Evolutionary conservation across 2,888 invertebrate genomes (phyloP), one percentile per base, ranked within the genome.

Genomic region (Toxonevra muliebris): DNA sequence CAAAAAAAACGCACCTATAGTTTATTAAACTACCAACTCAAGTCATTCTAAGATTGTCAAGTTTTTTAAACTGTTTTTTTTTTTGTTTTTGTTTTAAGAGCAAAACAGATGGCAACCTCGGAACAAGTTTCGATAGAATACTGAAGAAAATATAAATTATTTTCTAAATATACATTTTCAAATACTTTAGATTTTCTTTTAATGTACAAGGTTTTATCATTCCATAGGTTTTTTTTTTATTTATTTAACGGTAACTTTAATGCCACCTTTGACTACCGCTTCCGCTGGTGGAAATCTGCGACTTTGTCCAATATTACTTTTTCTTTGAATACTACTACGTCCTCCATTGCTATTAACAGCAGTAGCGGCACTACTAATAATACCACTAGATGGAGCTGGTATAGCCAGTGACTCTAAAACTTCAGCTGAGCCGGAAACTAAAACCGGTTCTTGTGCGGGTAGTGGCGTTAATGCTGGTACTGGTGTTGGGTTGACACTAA

Each of bases 261-360:
- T 73, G 7, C 82, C 83, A 15, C 82, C 81, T 57, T 83, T 84
- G 10, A 85, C 83, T 9, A 85, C 76, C 17, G 84, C 80, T 62
- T 85, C 84, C 4, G 84, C 78, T 1, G 84, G 83, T 1, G 84
- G 79, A 72, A 83, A 79, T 70, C 76, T 75, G 19, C 84, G 75
- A 64, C 79, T 81, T 68, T 84, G 80, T 45, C 75, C 79, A 2
- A 71, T 20, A 45, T 65, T 77, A 62, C 70, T 69, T 59, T 79
- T 77, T 13, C 79, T 75, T 17, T 69, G 69, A 63, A 76, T 72
- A 12, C 68, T 61, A 69, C 3, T 54, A 43, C 19, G 58, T 63
- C 10, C 50, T 48, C 17, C 61, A 12, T 58, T 48, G 40, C 50
- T 62, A 10, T 30, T 41, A 0, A 40, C 13, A 8, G 41, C 17